Base-by-base conservation (phyloP, 2,888 invertebrate genomes). In the Scaeva pyrastri region DNA sequence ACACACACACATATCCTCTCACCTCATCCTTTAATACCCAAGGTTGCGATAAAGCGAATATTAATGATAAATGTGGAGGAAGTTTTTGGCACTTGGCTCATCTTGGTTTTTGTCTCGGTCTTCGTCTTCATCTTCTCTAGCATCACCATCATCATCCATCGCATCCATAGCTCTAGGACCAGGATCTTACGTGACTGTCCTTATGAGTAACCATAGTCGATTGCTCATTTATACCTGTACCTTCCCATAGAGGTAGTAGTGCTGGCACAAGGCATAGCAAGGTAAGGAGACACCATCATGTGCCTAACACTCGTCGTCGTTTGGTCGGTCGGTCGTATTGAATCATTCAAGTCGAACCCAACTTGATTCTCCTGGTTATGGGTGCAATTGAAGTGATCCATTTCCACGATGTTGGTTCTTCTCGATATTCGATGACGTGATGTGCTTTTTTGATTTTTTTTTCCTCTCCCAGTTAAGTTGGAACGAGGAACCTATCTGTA, bases 11-110 rank as follows among this genome's bases (percentile, higher is more conserved):
- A 78, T 12, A 56, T 41, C 39, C 39, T 39, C 39, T 31, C 62
- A 84, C 64, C 80, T 76, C 71, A 70, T 80, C 85, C 80, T 76
- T 85, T 85, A 85, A 85, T 85, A 73, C 81, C 81, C 50, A 39
- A 73, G 55, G 52, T 72, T 86, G 62, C 50, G 81, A 86, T 86
- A 86, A 81, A 86, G 81, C 85, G 86, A 86, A 86, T 86, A 86
- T 86, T 86, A 86, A 86, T 86, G 86, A 86, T 86, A 81, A 74
- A 78, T 78, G 77, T 64, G 71, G 66, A 66, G 74, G 64, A 86
- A 86, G 77, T 82, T 78, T 70, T 71, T 70, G 73, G 70, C 56
- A 52, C 23, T 64, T 64, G 74, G 82, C 58, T 78, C 76, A 70
- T 78, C 74, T 68, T 72, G 41, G 26, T 36, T 31, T 26, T 55